Evolutionary conservation across 2,888 invertebrate genomes (phyloP), one percentile per base, ranked within the genome.

Genomic region (Bimastos eiseni): DNA sequence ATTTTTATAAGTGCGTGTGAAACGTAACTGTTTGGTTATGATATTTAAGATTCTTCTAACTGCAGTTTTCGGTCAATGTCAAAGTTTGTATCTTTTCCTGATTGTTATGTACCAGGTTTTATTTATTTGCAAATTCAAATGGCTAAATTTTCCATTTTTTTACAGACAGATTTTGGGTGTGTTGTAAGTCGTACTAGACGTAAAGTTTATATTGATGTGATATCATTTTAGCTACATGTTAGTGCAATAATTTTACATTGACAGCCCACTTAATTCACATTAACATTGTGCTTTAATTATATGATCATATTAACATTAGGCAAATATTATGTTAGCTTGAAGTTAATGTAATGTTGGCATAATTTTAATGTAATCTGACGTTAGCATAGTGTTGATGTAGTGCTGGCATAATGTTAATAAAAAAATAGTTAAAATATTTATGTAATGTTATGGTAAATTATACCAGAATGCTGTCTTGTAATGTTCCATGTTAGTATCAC

Each of bases 301-400:
- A n/a, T 70, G n/a, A 70, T 70, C n/a, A 70, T 70, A 70, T 70
- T 70, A n/a, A n/a, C 70, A 70, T 70, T 70, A 70, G 30, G 70
- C 70, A 70, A n/a, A 70, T 70, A 11, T 70, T n/a, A 70, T 70
- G 70, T 70, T 70, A 70, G 70, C 70, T 30, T 70, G n/a, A 70
- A n/a, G 70, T 70, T 70, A n/a, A 70, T 70, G 70, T 70, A 70
- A 70, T 70, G 70, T 30, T n/a, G 13, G 70, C 70, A 70, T n/a
- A n/a, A 70, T 70, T 30, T 70, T n/a, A 70, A 49, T 49, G 49
- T 49, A 49, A 49, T 49, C 41, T 49, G 6, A 49, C 41, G 17
- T 49, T 70, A 70, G 70, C 70, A 8, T 70, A 70, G n/a, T 70
- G 70, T 70, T 70, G 70, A 70, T 70, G 70, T 70, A 70, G 8